Evolutionary conservation across 1,140 invertebrate genomes (phyloP), one percentile per base, ranked within the genome.

Genomic region (Acromyrmex heyeri): DNA sequence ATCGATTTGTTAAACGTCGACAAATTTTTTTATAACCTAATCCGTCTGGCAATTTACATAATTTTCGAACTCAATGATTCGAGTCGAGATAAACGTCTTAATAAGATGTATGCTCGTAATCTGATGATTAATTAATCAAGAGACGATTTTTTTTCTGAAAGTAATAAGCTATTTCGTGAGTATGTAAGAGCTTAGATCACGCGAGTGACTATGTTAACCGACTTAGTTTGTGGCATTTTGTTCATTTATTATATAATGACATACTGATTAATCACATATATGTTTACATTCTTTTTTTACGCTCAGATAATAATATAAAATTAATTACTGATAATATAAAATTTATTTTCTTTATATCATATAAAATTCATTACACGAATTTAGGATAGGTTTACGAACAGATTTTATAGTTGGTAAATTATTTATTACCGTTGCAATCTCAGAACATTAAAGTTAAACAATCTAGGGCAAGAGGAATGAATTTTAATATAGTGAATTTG

Each of bases 11-110:
- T 76, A 86, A 55, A 81, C n/a, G 85, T 86, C 55, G 77, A 70
- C 62, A 69, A 81, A 86, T 38, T 82, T 82, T 78, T 72, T 72
- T 86, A 86, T 38, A 38, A 62, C 38, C 21, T 82, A 82, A 70
- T 86, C 53, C 48, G 18, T 21, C 18, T 4, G 48, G 85, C 21
- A 82, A 86, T 86, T 86, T 86, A 77, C 85, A 70, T 70, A 86
- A 86, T 55, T 86, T 86, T 82, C 38, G 44, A 82, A 70, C 44
- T 85, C 73, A 27, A 53, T 21, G 77, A 86, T 86, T 69, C 50
- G 27, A 34, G 50, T 83, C 61, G 48, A 59, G 79, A 87, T 87
- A 87, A 87, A 85, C 61, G 69, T 85, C 69, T 85, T 87, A 83
- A 85, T 83, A 75, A 75, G 34, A 65, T 67, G 24, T 38, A 73